Base-by-base conservation (phyloP, 1,140 invertebrate species). In the Hormaphis cornu region DNA sequence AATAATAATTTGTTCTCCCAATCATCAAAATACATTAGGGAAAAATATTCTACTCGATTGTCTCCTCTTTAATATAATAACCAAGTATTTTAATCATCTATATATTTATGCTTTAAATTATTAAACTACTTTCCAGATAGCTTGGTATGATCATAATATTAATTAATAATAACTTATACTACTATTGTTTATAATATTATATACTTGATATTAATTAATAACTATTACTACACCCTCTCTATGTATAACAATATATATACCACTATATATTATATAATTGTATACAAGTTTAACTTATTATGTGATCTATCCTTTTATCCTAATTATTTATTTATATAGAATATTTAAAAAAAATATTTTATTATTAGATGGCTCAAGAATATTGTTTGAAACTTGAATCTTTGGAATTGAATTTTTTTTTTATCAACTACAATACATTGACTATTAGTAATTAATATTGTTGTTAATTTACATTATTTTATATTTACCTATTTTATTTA, bases 371-470 rank as follows among this genome's bases (percentile, higher is more conserved):
- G 22, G 37, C 16, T 28, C 12, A 24, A 37, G 7, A 40, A 24
- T 22, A 22, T 37, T 37, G 53, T 56, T 24, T 20, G 24, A 56
- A 8, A 30, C 22, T 24, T 37, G n/a, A 40, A 9, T 24, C 9
- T 24, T 14, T n/a, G n/a, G n/a, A n/a, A n/a, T n/a, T n/a, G n/a
- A n/a, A n/a, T n/a, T n/a, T n/a, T n/a, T n/a, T n/a, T n/a, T n/a
- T n/a, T n/a, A n/a, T n/a, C n/a, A 37, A 24, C n/a, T 20, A 30
- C 8, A 20, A 22, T 54, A 35, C 9, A 20, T 16, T 6, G 14
- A 58, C 54, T 58, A 58, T 40, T 58, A 40, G 33, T 58, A 40
- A 58, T 58, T 58, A 58, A 24, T n/a, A n/a, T 40, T 24, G n/a
- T 58, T 40, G 33, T 58, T 37, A 37, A 58, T 37, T 35, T 56